These are phyloP conservation scores for Drosophila paucipuncta DNA, from an alignment of 2,888 invertebrate genomes.

Conservation along the genomic window DNA sequence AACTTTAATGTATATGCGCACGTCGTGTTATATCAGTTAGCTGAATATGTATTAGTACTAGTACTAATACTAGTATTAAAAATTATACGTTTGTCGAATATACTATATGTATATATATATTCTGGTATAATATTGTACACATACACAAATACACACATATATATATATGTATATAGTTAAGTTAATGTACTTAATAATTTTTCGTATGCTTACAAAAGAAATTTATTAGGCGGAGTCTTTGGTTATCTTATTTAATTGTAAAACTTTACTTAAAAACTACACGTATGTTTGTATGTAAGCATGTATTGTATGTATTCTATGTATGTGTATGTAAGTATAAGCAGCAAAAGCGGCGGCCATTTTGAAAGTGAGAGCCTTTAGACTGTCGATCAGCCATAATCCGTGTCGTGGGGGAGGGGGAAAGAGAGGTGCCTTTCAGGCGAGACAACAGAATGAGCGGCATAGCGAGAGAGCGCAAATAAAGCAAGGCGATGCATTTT, in stretches of 20 bases:
- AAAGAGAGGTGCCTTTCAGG: background rate
- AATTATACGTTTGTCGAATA: constrained; percentile 3
- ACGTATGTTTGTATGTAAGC: constrained; percentile 5
- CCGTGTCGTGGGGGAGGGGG: background rate
- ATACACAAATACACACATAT: constrained; percentile 6
- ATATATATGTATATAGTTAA: background rate
- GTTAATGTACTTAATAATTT: constrained; percentile 20
- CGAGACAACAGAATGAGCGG: background rate
- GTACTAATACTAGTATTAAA: background rate
- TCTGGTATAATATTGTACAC: background rate
- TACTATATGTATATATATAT: constrained; percentile 16
- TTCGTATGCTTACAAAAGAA: constrained; percentile 51
- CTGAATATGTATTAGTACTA: background rate
- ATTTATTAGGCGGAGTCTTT: constrained; percentile 72
- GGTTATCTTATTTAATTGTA: constrained; percentile 67
- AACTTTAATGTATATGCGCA: constrained; percentile 1
- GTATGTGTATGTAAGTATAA: constrained; percentile 16
- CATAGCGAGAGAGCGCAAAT: background rate
- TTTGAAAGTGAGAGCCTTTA: background rate
- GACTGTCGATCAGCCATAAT: background rate
- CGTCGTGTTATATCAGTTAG: background rate
- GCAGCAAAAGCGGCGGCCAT: constrained; percentile 57
- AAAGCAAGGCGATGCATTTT: background rate
- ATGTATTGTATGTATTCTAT: constrained; percentile 20
- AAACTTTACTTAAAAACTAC: constrained; percentile 40